Evolutionary conservation across 2,113 vertebrate genomes (phyloP).

Genomic region (Mugil cephalus): DNA sequence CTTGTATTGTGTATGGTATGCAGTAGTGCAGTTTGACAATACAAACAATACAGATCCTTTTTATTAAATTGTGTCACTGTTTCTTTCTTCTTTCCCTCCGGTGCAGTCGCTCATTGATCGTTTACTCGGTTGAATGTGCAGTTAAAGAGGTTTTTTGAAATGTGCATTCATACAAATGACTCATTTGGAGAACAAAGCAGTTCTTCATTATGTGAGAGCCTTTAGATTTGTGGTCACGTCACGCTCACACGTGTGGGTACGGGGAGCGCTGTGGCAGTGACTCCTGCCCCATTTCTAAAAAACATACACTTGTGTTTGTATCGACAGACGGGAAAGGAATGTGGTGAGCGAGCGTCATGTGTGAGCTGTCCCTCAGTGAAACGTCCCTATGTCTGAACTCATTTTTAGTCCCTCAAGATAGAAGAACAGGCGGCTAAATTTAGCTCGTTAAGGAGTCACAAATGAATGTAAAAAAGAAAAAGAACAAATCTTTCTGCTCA

Average conservation of each 20-base stretch:
- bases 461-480: not conserved
- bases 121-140: constrained; percentile 55
- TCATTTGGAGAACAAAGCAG: not conserved
- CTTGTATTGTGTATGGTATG: constrained; percentile 99
- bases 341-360: constrained; percentile 50
- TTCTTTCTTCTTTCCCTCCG: constrained; percentile 42
- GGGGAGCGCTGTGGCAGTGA: constrained; percentile 47
- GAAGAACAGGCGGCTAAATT: not conserved
- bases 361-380: constrained; percentile 43
- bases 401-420: not conserved
- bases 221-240: constrained; percentile 9
- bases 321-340: constrained; percentile 54
- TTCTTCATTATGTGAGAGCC: not conserved
- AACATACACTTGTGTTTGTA: constrained; percentile 64
- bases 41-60: constrained; percentile 83
- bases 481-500: not conserved
- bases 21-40: constrained; percentile 94
- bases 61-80: constrained; percentile 74
- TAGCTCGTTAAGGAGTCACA: not conserved
- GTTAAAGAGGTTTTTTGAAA: constrained; percentile 11
- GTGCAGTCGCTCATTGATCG: constrained; percentile 69
- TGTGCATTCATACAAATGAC: not conserved
- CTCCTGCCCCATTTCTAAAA: constrained; percentile 61
- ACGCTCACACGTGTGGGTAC: constrained; percentile 27
- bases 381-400: constrained; percentile 30